Conservation (phyloP, 2,888 invertebrate genomes). For the Dynastes grantii region DNA sequence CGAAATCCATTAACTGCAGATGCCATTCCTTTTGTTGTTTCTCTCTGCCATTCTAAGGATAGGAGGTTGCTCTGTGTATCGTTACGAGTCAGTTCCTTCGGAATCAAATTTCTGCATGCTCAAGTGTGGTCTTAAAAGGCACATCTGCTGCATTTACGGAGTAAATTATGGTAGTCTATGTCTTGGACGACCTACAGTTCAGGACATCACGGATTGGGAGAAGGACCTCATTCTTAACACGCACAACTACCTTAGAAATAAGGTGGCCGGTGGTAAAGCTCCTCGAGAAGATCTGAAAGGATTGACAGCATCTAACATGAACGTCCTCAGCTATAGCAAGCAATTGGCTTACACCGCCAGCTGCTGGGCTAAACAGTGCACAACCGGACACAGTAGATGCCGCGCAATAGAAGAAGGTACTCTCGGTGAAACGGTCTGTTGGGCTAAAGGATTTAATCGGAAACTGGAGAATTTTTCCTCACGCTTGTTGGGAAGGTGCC, state of each 20-base stretch:
- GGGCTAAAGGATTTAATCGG: not conserved
- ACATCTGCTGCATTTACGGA: conserved; percentile 19
- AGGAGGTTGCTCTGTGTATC: not conserved
- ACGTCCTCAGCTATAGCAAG: conserved; percentile 33
- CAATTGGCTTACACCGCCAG: conserved; percentile 27
- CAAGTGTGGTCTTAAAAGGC: not conserved
- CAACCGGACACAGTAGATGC: conserved; percentile 19
- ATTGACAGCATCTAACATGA: conserved; percentile 21
- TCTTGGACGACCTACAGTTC: not conserved
- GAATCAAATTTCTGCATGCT: not conserved
- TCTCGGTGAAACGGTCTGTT: conserved; percentile 30
- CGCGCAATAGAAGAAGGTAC: conserved; percentile 15
- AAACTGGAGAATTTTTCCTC: not conserved
- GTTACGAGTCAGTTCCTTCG: not conserved
- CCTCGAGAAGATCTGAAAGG: not conserved
- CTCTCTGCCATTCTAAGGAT: too few species aligned
- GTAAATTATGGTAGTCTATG: not conserved
- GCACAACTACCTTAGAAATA: not conserved
- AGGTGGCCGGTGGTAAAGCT: not conserved
- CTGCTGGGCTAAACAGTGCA: conserved; percentile 44
- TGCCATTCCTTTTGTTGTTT: too few species aligned
- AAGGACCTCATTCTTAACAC: not conserved
- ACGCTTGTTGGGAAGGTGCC: not conserved
- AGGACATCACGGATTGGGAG: not conserved
- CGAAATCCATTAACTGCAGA: too few species aligned